A percentile compares a stretch with the other conserved stretches of the same genome.
Conservation (phyloP, 2,113 vertebrate species). For the Tyrannus savana region DNA sequence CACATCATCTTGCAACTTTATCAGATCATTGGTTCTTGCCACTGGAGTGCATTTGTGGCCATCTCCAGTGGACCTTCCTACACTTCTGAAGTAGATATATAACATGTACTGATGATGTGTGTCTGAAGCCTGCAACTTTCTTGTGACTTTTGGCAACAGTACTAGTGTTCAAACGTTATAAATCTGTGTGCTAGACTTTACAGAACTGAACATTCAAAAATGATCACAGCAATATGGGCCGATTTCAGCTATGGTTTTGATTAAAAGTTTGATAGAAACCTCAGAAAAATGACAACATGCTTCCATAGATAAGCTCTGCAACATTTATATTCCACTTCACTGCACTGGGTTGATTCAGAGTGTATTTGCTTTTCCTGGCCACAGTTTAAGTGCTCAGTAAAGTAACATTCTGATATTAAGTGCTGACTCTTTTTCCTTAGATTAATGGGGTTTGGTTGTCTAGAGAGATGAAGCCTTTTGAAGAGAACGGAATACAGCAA, state of each 20-base stretch:
- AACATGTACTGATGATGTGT: slow-evolving; percentile 16
- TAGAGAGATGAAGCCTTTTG: slow-evolving; percentile 17
- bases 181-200: slow-evolving; percentile 46
- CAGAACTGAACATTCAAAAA: slow-evolving; percentile 21
- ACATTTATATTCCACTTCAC: slow-evolving; percentile 20
- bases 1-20: neutral
- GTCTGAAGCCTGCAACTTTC: slow-evolving; percentile 44
- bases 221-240: neutral
- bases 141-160: slow-evolving; percentile 47
- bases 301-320: slow-evolving; percentile 51
- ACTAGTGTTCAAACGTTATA: slow-evolving; percentile 15
- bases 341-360: neutral
- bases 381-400: slow-evolving; percentile 5
- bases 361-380: slow-evolving; percentile 56
- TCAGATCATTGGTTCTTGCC: neutral
- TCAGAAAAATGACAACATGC: slow-evolving; percentile 44
- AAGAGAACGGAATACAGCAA: slow-evolving; percentile 12
- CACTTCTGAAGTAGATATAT: slow-evolving; percentile 22
- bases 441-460: slow-evolving; percentile 33
- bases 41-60: neutral
- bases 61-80: neutral
- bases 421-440: slow-evolving; percentile 24
- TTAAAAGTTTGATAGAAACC: slow-evolving; percentile 58
- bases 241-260: slow-evolving; percentile 49
- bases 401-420: slow-evolving; percentile 43